Evolutionary conservation across 2,888 invertebrate species (phyloP), one percentile per base, ranked within the genome.

Genomic region (Epinotia nisella): DNA sequence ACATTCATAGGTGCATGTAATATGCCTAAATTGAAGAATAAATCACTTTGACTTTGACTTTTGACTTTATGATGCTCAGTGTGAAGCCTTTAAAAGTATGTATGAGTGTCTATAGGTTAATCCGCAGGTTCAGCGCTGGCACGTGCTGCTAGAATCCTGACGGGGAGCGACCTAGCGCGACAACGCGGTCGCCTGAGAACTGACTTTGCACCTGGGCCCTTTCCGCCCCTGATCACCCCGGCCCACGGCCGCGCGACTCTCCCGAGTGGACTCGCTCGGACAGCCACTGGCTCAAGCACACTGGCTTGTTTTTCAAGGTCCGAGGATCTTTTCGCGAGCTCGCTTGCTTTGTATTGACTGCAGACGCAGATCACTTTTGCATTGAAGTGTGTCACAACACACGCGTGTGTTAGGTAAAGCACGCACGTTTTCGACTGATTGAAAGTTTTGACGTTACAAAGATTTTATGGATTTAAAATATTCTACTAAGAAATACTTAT

Each of bases 61-160:
- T n/a, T n/a, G n/a, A n/a, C n/a, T n/a, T n/a, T n/a, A n/a, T 45
- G 45, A 45, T 15, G 45, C 3, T 45, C 15, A 45, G 3, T 45
- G 15, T 45, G 3, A 45, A 45, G 45, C 45, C 3, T 15, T 45
- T 15, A 4, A 0, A 45, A 45, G 15, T 49, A n/a, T 49, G 49
- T 49, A 49, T 49, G 49, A 49, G 49, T 49, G n/a, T n/a, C 5
- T n/a, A 55, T 24, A 9, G 4, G 1, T 24, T 68, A 69, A 55
- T 39, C 58, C 35, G 1, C 96, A 98, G 92, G 96, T 98, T 74
- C 97, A 98, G 85, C 96, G 98, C 70, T 99, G 98, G 99, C 98
- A 99, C 89, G 96, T 98, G 49, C 91, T 99, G 75, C 95, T 98
- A 80, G 96, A 96, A 86, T 96, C 96, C 89, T 95, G 95, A 95